Conservation (phyloP, 2,797 vertebrate species). For the Limnodromus scolopaceus region DNA sequence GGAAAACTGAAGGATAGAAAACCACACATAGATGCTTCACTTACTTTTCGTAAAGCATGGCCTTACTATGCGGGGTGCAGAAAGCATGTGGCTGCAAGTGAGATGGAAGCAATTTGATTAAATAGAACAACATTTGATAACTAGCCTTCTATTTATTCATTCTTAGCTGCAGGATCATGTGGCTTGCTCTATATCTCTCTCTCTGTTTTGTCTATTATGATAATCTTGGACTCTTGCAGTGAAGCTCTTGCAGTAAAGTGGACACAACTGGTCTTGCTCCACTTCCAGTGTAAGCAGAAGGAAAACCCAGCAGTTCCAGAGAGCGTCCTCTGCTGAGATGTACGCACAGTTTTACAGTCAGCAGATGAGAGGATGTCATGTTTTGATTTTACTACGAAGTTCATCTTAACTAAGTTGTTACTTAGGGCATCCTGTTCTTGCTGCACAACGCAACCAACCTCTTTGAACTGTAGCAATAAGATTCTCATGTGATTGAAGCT, state of each 20-base stretch:
- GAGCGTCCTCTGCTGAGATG: neutral
- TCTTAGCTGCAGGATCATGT: neutral
- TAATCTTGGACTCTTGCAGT: neutral
- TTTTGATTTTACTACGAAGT: neutral
- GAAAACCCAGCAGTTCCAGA: neutral
- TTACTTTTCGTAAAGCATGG: neutral
- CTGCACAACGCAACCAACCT: neutral
- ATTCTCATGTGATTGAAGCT: neutral
- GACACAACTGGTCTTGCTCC: neutral
- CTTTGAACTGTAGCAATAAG: neutral
- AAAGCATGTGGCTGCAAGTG: neutral
- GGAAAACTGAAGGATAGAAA: neutral
- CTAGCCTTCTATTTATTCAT: neutral
- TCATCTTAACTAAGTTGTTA: neutral
- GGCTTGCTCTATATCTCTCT: neutral
- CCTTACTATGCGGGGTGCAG: neutral
- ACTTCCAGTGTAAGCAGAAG: neutral
- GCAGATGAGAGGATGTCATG: neutral
- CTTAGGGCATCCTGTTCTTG: neutral
- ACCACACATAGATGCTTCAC: neutral
- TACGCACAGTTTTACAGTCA: neutral
- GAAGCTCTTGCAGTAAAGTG: neutral
- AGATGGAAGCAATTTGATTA: slow-evolving; percentile 11
- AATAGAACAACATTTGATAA: neutral
- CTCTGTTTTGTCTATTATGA: neutral